Evolutionary conservation across 2,888 invertebrate genomes (phyloP).

Genomic region (Nebria salina): DNA sequence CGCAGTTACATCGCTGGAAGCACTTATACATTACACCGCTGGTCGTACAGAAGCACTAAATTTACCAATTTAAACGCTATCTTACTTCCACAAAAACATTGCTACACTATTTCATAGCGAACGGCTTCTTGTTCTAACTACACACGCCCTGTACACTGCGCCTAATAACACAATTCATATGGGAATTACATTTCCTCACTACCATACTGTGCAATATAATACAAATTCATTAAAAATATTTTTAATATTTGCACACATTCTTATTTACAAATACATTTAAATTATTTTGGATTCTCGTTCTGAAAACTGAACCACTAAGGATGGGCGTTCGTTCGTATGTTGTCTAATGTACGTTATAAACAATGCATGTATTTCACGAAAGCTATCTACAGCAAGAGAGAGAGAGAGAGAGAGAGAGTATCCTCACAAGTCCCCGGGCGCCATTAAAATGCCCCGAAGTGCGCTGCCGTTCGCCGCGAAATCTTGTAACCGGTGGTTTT

Average conservation of each 20-base stretch:
- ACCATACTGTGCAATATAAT: neutral
- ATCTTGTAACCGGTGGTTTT: slow-evolving; percentile 13
- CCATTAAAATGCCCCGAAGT: slow-evolving; percentile 29
- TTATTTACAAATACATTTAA: too few relatives aligned
- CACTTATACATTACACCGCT: slow-evolving; percentile 33
- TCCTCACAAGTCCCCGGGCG: slow-evolving; percentile 26
- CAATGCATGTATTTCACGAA: slow-evolving; percentile 41
- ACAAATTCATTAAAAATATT: too few relatives aligned
- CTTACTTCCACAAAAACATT: slow-evolving; percentile 45
- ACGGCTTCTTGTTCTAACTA: neutral
- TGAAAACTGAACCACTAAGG: too few relatives aligned
- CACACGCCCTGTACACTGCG: neutral
- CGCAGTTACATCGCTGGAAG: slow-evolving; percentile 20
- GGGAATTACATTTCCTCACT: neutral
- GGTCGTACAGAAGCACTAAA: slow-evolving; percentile 33
- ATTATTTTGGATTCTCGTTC: too few relatives aligned
- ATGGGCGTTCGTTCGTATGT: neutral
- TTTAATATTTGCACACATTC: too few relatives aligned
- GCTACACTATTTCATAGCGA: slow-evolving; percentile 33
- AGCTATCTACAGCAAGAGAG: slow-evolving; percentile 14
- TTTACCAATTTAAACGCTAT: slow-evolving; percentile 45
- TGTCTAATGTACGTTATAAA: slow-evolving; percentile 17
- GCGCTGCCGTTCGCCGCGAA: slow-evolving; percentile 20
- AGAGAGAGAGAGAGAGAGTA: neutral
- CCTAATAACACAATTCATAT: neutral